A percentile compares a stretch with the other conserved stretches of the same genome.
phyloP scores from a whole-genome alignment of 2,113 vertebrate genomes.

The Clarias gariepinus region DNA sequence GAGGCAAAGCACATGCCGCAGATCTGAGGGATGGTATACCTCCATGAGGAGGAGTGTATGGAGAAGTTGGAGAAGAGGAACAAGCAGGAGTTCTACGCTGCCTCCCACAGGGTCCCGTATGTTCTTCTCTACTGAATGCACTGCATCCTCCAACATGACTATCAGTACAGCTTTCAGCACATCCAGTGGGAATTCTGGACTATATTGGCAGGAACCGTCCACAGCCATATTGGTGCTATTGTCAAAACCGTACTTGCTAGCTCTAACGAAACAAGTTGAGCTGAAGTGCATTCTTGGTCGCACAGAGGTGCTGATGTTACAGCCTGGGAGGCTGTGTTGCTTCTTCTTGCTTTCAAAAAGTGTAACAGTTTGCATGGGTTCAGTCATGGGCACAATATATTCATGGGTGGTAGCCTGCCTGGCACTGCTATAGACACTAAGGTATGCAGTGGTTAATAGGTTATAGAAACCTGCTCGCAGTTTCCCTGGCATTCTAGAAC shows the following conservation, averaged over 20 bases:
- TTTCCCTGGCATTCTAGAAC: conserved; percentile 76
- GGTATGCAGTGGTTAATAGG: conserved; percentile 92
- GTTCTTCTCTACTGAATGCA: conserved; percentile 83
- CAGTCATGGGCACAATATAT: conserved; percentile 96
- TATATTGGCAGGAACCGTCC: conserved; percentile 70
- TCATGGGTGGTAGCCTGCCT: conserved; percentile 96
- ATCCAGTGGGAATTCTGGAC: conserved; percentile 91
- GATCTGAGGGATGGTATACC: conserved; percentile 85
- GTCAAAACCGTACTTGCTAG: conserved; percentile 72
- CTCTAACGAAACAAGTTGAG: conserved; percentile 82
- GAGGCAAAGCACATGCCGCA: conserved; percentile 73
- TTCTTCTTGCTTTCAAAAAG: conserved; percentile 88
- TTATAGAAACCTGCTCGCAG: conserved; percentile 90
- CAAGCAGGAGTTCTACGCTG: conserved; percentile 91
- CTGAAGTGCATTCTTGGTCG: conserved; percentile 90
- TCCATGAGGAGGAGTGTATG: conserved; percentile 96
- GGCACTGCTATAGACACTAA: conserved; percentile 89
- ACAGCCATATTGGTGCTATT: not conserved
- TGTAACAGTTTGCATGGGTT: conserved; percentile 92
- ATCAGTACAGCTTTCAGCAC: conserved; percentile 79
- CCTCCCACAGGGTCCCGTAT: conserved; percentile 91
- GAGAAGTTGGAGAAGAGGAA: conserved; percentile 94
- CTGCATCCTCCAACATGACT: conserved; percentile 90
- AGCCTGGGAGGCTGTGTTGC: conserved; percentile 90
- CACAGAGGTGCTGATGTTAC: conserved; percentile 91